Evolutionary conservation across 2,113 vertebrate genomes (phyloP).

Genomic region (Pituophis catenifer): DNA sequence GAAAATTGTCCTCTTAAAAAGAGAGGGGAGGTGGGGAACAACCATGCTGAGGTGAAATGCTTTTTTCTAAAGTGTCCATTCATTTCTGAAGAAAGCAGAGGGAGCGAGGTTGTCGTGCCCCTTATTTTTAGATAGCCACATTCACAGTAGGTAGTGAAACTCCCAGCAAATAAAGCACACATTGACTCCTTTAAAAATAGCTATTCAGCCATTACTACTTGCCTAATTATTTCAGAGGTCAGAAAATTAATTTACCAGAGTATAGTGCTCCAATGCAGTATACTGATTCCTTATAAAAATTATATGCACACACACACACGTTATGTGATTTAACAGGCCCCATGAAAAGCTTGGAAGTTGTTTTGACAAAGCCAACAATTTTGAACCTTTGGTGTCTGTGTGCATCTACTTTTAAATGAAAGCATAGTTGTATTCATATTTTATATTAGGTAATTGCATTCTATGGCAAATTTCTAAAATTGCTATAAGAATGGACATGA

Average conservation of each 20-base stretch:
- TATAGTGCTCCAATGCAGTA: not conserved
- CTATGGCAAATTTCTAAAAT: not conserved
- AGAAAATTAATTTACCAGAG: slow-evolving; percentile 48
- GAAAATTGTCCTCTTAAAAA: fast-evolving
- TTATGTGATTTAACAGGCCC: not conserved
- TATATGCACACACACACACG: no score
- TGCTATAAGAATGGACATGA: not conserved
- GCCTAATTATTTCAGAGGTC: slow-evolving; percentile 49
- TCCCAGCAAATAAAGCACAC: not conserved
- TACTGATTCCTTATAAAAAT: not conserved
- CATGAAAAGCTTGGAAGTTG: not conserved
- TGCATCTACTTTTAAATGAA: not conserved
- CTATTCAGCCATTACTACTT: not conserved
- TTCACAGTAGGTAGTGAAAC: slow-evolving; percentile 10
- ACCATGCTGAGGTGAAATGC: not conserved
- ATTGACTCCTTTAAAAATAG: slow-evolving; percentile 24
- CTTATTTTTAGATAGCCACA: slow-evolving; percentile 18
- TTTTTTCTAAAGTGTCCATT: slow-evolving; percentile 10
- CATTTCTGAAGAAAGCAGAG: not conserved
- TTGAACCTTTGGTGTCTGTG: not conserved
- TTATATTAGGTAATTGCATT: not conserved
- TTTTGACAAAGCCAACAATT: slow-evolving; percentile 15
- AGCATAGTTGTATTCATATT: not conserved
- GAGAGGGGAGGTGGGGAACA: not conserved
- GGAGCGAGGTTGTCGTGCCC: not conserved